Conservation (phyloP, 1,140 invertebrate genomes). For the Grapholita molesta region DNA sequence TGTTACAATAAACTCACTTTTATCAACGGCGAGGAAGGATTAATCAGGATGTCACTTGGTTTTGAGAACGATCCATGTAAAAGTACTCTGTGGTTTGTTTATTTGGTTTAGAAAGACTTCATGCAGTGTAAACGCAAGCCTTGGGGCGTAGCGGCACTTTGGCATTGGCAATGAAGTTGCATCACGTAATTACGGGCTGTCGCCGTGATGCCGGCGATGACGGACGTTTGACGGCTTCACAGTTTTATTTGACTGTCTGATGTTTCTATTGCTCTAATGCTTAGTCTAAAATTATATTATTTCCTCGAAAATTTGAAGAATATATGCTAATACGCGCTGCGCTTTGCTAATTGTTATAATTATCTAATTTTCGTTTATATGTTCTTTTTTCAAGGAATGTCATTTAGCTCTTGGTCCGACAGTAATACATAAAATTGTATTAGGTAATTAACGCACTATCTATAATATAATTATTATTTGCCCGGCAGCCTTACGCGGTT, state of each 20-base stretch:
- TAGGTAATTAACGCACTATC: no score
- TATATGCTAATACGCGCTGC: no score
- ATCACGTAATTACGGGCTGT: not conserved
- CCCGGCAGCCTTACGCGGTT: not conserved
- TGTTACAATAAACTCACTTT: conserved; percentile 4
- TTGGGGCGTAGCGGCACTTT: not conserved
- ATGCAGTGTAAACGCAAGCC: not conserved
- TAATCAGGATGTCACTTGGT: not conserved
- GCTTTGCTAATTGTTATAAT: no score
- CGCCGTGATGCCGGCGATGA: not conserved
- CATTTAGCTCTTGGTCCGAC: no score
- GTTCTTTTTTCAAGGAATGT: no score
- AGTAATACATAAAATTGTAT: no score
- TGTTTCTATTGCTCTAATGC: not conserved
- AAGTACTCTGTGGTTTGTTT: not conserved
- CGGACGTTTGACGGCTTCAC: not conserved
- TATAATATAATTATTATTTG: no score
- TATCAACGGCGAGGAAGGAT: not conserved
- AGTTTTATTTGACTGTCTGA: not conserved
- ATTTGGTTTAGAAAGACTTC: not conserved
- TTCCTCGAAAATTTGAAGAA: no score
- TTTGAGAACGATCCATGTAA: not conserved
- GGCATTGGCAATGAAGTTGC: conserved; percentile 12
- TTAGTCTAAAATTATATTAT: no score
- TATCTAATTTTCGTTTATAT: no score